phyloP scores from a whole-genome alignment of 2,888 invertebrate genomes.

The Xanthia togata region DNA sequence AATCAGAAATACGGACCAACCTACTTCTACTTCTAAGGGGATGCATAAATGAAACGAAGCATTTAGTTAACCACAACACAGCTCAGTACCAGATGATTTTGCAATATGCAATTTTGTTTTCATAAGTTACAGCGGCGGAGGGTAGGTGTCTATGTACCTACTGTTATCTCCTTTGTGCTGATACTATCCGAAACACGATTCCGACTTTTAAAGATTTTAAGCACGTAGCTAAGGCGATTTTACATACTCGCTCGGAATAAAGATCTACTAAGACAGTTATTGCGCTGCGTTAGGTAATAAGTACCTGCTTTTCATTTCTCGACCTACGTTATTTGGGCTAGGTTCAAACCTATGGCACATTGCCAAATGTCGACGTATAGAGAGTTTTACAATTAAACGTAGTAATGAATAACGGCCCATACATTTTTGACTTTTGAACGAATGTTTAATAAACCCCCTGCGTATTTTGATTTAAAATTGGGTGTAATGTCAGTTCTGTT shows the following conservation, averaged over 20 bases:
- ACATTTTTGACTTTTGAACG: too few species aligned
- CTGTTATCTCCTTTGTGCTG: conserved; percentile 1
- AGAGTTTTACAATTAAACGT: too few species aligned
- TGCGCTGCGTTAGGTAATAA: conserved; percentile 43
- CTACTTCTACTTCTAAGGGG: too few species aligned
- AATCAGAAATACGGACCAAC: not conserved
- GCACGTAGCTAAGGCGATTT: conserved; percentile 49
- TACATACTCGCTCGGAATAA: conserved; percentile 46
- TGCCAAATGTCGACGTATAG: conserved; percentile 6
- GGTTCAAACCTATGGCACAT: conserved; percentile 6
- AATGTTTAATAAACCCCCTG: too few species aligned
- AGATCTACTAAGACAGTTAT: conserved; percentile 24
- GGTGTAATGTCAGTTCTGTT: not conserved
- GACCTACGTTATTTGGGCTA: conserved; percentile 14
- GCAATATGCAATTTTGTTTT: not conserved
- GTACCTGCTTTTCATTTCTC: conserved; percentile 42
- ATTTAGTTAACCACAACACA: not conserved
- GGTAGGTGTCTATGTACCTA: conserved; percentile 9
- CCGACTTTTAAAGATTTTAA: conserved; percentile 22
- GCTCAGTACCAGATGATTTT: not conserved
- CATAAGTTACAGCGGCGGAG: not conserved
- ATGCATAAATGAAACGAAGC: not conserved
- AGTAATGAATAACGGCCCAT: too few species aligned
- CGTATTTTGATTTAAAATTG: not conserved
- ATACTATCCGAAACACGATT: conserved; percentile 24